phyloP scores from a whole-genome alignment of 2,888 invertebrate genomes.

The Scaeva pyrastri region DNA sequence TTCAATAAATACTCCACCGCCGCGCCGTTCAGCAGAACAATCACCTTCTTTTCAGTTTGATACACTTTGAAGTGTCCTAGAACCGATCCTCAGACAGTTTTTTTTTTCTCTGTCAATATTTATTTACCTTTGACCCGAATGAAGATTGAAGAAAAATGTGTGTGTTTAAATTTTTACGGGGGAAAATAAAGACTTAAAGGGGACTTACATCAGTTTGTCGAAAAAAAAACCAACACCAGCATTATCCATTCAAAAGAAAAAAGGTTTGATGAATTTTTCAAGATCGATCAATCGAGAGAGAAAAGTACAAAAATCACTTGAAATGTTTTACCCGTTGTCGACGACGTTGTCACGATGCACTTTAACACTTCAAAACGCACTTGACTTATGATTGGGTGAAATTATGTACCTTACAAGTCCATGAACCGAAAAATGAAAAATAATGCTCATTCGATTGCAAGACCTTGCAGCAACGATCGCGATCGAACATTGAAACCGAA shows the following conservation, averaged over 20 bases:
- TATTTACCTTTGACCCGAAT: neutral
- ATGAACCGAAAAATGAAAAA: slow-evolving; percentile 18
- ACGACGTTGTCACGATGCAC: slow-evolving; percentile 35
- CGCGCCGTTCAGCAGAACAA: neutral
- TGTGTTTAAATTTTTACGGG: neutral
- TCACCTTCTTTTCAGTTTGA: slow-evolving; percentile 3
- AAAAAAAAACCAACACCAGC: slow-evolving; percentile 15
- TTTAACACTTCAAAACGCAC: slow-evolving; percentile 35
- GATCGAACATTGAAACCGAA: slow-evolving; percentile 71
- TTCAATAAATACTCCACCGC: neutral
- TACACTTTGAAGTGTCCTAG: slow-evolving; percentile 27
- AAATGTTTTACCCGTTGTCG: neutral
- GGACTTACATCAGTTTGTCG: slow-evolving; percentile 46
- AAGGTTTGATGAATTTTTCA: neutral
- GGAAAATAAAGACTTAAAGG: neutral
- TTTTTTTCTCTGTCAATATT: slow-evolving; percentile 16
- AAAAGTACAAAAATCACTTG: slow-evolving; percentile 4
- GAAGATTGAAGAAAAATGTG: slow-evolving; percentile 52
- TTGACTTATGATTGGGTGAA: slow-evolving; percentile 14
- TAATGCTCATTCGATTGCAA: slow-evolving; percentile 34
- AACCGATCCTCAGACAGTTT: neutral
- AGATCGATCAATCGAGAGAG: neutral
- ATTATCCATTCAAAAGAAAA: slow-evolving; percentile 42
- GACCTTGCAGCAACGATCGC: slow-evolving; percentile 67
- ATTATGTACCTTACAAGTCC: slow-evolving; percentile 5